Evolutionary conservation across 2,888 invertebrate genomes (phyloP).

Genomic region (Drosophila basisetae): DNA sequence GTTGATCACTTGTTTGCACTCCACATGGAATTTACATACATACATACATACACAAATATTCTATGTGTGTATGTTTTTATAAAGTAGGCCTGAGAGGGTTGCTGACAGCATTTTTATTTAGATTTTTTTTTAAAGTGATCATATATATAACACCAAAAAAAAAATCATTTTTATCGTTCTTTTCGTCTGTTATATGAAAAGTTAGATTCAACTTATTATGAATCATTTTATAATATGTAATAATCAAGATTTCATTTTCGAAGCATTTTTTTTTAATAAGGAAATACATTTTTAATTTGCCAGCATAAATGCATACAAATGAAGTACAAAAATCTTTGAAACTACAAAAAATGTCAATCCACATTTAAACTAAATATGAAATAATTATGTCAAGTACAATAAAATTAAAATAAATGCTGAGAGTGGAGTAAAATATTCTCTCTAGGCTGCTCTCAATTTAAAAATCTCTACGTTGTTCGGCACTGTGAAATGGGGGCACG

Average conservation of each 20-base stretch:
- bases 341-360: not conserved
- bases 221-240: not conserved
- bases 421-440: conserved; percentile 4
- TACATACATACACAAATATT: not conserved
- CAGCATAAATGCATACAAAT: not conserved
- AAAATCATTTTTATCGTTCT: not conserved
- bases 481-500: conserved; percentile 3
- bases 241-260: not conserved
- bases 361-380: not conserved
- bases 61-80: conserved; percentile 2
- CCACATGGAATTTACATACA: conserved; percentile 10
- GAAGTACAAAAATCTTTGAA: not conserved
- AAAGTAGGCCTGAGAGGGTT: conserved; percentile 24
- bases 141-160: not conserved
- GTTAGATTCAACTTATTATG: not conserved
- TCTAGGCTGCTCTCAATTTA: conserved; percentile 16
- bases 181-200: not conserved
- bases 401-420: not conserved
- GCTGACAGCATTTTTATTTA: conserved; percentile 12
- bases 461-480: conserved; percentile 1
- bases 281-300: not conserved
- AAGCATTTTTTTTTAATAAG: not conserved
- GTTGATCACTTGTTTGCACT: conserved; percentile 33
- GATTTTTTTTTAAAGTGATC: not conserved
- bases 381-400: conserved; percentile 10